Evolutionary conservation across 2,888 invertebrate species (phyloP).

Genomic region (Apodemia duryi): DNA sequence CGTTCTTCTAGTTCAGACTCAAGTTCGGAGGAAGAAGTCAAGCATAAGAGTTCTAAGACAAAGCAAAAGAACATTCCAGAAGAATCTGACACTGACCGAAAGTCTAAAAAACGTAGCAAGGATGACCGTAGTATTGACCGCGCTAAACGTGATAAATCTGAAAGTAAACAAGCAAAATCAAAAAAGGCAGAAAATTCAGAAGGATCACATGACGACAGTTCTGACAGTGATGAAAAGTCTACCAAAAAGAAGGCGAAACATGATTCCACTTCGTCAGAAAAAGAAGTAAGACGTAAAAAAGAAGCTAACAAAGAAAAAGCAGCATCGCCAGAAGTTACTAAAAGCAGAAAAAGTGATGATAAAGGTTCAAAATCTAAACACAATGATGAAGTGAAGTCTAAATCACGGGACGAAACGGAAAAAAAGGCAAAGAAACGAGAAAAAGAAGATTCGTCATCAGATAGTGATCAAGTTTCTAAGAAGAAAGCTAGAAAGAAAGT

Average conservation of each 20-base stretch:
- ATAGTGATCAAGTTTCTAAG: slow-evolving; percentile 70
- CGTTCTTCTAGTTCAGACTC: slow-evolving; percentile 74
- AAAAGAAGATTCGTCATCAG: slow-evolving; percentile 78
- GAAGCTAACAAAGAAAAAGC: slow-evolving; percentile 58
- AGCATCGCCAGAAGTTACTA: slow-evolving; percentile 58
- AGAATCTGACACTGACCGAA: slow-evolving; percentile 67
- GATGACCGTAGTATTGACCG: slow-evolving; percentile 54
- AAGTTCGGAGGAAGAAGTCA: slow-evolving; percentile 74
- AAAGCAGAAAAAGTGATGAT: slow-evolving; percentile 60
- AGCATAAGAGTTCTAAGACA: slow-evolving; percentile 64
- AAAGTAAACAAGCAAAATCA: slow-evolving; percentile 51
- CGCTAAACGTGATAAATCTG: slow-evolving; percentile 56
- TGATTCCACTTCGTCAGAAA: slow-evolving; percentile 66
- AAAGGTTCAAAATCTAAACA: slow-evolving; percentile 70
- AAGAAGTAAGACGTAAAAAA: slow-evolving; percentile 65
- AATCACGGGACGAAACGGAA: slow-evolving; percentile 80
- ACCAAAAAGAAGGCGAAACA: slow-evolving; percentile 71
- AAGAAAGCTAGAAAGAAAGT: slow-evolving; percentile 78
- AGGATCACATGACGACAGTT: slow-evolving; percentile 65
- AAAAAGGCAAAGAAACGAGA: slow-evolving; percentile 81
- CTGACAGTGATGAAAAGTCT: slow-evolving; percentile 73
- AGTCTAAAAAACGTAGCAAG: slow-evolving; percentile 61
- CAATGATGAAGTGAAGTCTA: slow-evolving; percentile 71
- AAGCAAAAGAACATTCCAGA: slow-evolving; percentile 74
- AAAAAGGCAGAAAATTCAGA: slow-evolving; percentile 66